phyloP scores from a whole-genome alignment of 1,140 invertebrate genomes.

The Meloidogyne exigua region DNA sequence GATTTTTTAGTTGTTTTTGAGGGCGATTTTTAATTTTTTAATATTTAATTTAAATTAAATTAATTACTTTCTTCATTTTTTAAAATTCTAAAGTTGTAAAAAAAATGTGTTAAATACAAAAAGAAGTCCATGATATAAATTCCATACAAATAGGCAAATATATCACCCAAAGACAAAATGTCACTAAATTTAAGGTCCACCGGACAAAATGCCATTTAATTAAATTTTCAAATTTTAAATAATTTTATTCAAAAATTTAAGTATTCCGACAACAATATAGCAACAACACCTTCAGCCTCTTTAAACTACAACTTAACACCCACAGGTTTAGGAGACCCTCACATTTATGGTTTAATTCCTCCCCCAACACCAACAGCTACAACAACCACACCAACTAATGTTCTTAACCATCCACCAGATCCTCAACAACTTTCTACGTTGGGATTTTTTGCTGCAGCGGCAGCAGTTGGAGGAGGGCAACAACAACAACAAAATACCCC shows the following conservation, averaged over 20 bases:
- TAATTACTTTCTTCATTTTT: too few species aligned
- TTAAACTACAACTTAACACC: background rate
- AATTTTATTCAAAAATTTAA: background rate
- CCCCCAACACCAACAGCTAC: background rate
- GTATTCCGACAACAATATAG: background rate
- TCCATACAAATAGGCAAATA: too few species aligned
- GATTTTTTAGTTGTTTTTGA: too few species aligned
- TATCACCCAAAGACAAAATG: background rate
- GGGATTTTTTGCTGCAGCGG: conserved; percentile 8
- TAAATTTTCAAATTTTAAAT: background rate
- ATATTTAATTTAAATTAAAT: too few species aligned
- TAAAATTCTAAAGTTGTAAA: too few species aligned
- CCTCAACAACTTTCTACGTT: conserved; percentile 19
- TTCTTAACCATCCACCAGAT: conserved; percentile 10
- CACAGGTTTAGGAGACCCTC: background rate
- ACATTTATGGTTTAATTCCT: background rate
- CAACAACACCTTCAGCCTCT: background rate
- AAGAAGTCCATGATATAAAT: too few species aligned
- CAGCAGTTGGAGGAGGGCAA: background rate
- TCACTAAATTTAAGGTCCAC: too few species aligned
- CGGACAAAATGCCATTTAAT: background rate
- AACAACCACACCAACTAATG: background rate
- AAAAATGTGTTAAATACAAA: too few species aligned
- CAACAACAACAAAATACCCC: too few species aligned
- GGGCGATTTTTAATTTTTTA: too few species aligned